Evolutionary conservation across 2,888 invertebrate genomes (phyloP).

Genomic region (Lasioglossum villosulum): DNA sequence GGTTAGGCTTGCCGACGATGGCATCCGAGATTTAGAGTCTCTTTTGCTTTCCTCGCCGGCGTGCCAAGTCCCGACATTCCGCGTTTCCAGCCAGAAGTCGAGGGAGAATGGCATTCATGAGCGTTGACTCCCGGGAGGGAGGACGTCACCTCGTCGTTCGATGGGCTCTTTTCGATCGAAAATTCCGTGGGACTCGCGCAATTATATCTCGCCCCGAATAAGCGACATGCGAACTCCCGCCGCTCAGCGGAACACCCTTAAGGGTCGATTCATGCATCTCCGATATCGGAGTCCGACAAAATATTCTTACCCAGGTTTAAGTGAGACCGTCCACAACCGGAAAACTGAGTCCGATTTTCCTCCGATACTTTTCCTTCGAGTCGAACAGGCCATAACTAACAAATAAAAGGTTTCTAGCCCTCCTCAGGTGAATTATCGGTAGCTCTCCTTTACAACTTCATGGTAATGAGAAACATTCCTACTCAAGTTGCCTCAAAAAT

Average conservation of each 20-base stretch:
- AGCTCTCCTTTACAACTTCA: too few relatives aligned
- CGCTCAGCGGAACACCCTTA: background rate
- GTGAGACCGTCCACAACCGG: too few relatives aligned
- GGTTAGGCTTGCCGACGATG: conserved; percentile 24
- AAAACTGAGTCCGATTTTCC: too few relatives aligned
- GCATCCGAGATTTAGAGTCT: conserved; percentile 46
- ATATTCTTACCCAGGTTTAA: too few relatives aligned
- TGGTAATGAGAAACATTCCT: too few relatives aligned
- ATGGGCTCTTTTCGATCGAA: background rate
- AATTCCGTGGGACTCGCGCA: background rate
- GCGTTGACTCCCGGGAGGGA: background rate
- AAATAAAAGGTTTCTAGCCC: too few relatives aligned
- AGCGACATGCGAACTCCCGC: background rate
- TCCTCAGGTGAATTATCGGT: too few relatives aligned
- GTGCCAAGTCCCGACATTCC: conserved; percentile 48
- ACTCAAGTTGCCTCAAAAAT: too few relatives aligned
- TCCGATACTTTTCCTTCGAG: too few relatives aligned
- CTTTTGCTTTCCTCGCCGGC: conserved; percentile 38
- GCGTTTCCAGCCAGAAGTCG: conserved; percentile 1
- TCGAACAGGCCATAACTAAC: too few relatives aligned
- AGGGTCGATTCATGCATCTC: too few relatives aligned
- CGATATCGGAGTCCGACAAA: too few relatives aligned
- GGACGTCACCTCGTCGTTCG: background rate
- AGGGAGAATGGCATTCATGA: conserved; percentile 12
- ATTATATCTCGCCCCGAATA: background rate